These are phyloP conservation scores for Perognathus longimembris DNA, from an alignment of 2,113 vertebrate species.

Conservation along the genomic window DNA sequence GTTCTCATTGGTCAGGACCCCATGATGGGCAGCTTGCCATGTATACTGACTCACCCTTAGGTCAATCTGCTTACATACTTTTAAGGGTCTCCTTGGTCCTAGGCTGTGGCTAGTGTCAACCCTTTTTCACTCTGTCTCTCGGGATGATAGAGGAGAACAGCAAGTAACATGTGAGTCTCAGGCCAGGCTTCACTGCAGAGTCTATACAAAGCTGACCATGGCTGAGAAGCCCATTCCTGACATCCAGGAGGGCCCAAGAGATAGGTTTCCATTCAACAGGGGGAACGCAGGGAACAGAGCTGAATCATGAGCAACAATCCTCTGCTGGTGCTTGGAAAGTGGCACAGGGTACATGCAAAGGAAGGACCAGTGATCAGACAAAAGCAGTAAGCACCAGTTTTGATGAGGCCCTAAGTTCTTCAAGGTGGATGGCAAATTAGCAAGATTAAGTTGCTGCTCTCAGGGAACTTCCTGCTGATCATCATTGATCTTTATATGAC, in stretches of 20 bases:
- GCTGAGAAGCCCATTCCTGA: neutral
- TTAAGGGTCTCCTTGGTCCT: neutral
- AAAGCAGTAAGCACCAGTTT: neutral
- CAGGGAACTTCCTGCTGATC: neutral
- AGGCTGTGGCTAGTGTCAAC: neutral
- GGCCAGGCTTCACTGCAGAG: neutral
- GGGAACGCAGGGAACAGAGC: neutral
- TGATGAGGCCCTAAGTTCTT: neutral
- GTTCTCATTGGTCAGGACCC: neutral
- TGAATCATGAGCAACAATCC: neutral
- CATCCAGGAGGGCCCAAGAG: accelerated
- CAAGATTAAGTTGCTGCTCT: neutral
- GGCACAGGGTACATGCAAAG: accelerated
- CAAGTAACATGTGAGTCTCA: accelerated
- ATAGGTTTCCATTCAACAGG: neutral
- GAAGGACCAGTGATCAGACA: neutral
- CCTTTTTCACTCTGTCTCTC: neutral
- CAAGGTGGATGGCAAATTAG: neutral
- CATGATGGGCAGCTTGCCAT: neutral
- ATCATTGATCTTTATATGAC: neutral
- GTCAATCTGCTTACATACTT: neutral
- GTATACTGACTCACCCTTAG: neutral
- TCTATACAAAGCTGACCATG: no score
- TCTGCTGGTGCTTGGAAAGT: neutral
- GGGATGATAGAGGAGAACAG: neutral